These are phyloP conservation scores for Entomobrya proxima DNA, from an alignment of 2,888 invertebrate species.

Conservation along the genomic window DNA sequence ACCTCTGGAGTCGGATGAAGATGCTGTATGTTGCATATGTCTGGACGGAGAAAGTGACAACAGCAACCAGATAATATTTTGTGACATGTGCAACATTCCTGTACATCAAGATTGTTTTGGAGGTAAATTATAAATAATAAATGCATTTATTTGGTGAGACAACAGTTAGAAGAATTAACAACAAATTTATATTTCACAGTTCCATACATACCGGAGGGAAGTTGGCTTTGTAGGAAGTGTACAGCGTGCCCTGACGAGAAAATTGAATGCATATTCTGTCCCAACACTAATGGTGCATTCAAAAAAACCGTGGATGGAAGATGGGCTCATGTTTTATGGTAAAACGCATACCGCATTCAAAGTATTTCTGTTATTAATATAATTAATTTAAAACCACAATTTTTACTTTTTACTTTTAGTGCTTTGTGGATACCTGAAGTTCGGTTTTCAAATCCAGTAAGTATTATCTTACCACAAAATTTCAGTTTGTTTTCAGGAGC, in stretches of 20 bases:
- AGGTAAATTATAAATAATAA: constrained; percentile 23
- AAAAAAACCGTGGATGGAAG: constrained; percentile 49
- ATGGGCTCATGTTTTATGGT: constrained; percentile 55
- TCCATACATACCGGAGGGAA: constrained; percentile 51
- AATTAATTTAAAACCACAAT: too few species aligned
- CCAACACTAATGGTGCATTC: constrained; percentile 45
- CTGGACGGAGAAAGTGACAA: constrained; percentile 54
- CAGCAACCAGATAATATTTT: constrained; percentile 51
- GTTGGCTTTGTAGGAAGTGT: constrained; percentile 37
- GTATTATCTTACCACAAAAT: too few species aligned
- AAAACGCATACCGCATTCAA: too few species aligned
- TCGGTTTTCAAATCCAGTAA: constrained; percentile 50
- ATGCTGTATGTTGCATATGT: constrained; percentile 54
- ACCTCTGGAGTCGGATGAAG: constrained; percentile 41
- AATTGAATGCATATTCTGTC: constrained; percentile 50
- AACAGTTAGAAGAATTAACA: too few species aligned
- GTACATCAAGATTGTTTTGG: constrained; percentile 54
- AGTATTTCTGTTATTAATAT: too few species aligned
- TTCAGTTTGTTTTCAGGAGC: too few species aligned
- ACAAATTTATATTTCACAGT: constrained; percentile 5
- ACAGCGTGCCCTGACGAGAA: not conserved
- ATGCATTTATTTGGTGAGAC: too few species aligned
- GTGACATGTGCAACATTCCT: constrained; percentile 50
- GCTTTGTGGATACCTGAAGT: constrained; percentile 56
- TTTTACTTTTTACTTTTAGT: too few species aligned